Base-by-base conservation (phyloP, 2,888 invertebrate genomes). In the Aphrophora alni region DNA sequence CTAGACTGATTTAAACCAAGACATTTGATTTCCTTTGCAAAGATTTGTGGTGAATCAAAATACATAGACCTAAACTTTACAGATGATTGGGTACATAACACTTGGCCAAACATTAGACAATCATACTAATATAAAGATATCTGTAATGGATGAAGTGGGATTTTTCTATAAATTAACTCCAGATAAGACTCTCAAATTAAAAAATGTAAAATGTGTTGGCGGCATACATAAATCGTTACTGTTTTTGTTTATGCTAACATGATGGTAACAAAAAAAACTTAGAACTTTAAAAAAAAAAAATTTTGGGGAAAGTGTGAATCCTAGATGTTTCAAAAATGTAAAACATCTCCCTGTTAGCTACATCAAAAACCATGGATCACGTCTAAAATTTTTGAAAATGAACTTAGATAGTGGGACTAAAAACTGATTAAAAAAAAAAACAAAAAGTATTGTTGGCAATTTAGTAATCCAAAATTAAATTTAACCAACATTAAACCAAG, bases 341-440 rank as follows among this genome's bases (percentile, higher is more conserved):
- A 78, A 75, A 75, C 14, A 10, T 4, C 75, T 75, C 38, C 75
- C 38, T 14, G 33, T 38, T 3, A 75, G 21, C 38, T 75, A 75
- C 24, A 75, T 21, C 5, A 38, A 38, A 44, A 44, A 44, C 7
- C 14, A 14, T 44, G 44, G 8, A 44, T 44, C 7, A 44, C 44
- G 10, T 33, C 69, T 68, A n/a, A 0, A 24, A 75, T 75, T 76
- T 80, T 80, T 24, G 69, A 73, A 51, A 51, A 38, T 38, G 72
- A 73, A 83, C 84, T 83, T 83, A 81, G 84, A 78, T 83, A 81
- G 24, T 85, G 85, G 84, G 85, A 86, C 83, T 71, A 80, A 28
- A 77, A 85, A 76, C 75, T 85, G 71, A 17, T 51, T 25, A 28
- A 1, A 26, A 85, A 86, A 69, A 78, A 80, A 74, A 80, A n/a